Evolutionary conservation across 2,888 invertebrate species (phyloP).

Genomic region (Euplagia quadripunctaria): DNA sequence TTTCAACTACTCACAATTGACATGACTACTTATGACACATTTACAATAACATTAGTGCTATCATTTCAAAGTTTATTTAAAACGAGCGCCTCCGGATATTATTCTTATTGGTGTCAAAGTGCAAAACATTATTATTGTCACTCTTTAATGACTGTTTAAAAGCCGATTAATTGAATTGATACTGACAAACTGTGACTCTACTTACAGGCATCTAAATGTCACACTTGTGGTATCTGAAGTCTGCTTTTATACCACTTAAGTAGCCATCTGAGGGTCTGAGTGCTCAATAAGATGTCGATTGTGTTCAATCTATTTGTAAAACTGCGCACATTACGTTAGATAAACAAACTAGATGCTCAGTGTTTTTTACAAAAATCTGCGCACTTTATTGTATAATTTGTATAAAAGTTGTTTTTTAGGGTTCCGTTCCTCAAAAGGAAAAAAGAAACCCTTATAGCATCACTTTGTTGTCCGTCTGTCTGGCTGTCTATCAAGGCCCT

Average conservation of each 20-base stretch:
- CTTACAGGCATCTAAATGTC: neutral
- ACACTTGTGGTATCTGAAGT: neutral
- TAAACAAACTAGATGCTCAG: neutral
- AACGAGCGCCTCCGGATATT: conserved; percentile 5
- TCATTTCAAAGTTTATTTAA: conserved; percentile 26
- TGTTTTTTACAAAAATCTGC: neutral
- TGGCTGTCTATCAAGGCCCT: too few relatives aligned
- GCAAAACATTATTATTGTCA: conserved; percentile 27
- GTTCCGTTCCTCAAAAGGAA: too few relatives aligned
- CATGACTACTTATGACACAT: conserved; percentile 21
- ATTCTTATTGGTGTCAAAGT: conserved; percentile 38
- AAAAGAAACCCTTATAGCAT: too few relatives aligned
- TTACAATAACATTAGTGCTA: conserved; percentile 34
- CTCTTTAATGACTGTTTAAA: conserved; percentile 1
- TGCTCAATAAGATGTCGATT: neutral
- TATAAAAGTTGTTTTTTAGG: too few relatives aligned
- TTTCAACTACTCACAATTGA: conserved; percentile 25
- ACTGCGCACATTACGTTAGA: neutral
- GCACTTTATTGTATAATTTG: too few relatives aligned
- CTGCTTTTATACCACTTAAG: neutral
- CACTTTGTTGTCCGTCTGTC: too few relatives aligned
- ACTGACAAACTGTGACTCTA: neutral
- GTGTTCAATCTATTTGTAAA: neutral
- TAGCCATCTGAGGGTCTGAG: neutral
- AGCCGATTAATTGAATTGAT: neutral